Evolutionary conservation across 2,113 vertebrate genomes (phyloP), one percentile per base, ranked within the genome.

Genomic region (Ophthalmolycus amberensis): DNA sequence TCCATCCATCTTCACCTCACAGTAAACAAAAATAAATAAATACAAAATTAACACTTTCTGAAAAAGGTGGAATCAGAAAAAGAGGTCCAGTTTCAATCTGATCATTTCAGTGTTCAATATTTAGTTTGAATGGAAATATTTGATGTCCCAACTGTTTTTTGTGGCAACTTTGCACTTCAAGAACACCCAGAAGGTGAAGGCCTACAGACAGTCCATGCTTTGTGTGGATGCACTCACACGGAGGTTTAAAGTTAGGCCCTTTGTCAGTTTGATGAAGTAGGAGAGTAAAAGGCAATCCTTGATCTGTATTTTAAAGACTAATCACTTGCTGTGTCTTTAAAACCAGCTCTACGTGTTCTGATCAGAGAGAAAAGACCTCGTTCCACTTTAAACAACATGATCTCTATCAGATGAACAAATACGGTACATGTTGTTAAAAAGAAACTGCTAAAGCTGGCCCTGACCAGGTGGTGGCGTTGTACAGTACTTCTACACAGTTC

Each of bases 111-210:
- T 82, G 65, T 82, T 92, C 72, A 77, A 83, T 76, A 20, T 71
- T 68, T 60, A 68, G 75, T 77, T 85, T 27, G 15, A 59, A 34
- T 81, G 69, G 74, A 77, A 77, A 79, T 58, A 62, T 72, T 59
- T 56, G 18, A 76, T 3, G 50, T 71, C 8, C 56, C 38, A 62
- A 71, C 29, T 22, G 14, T 5, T 6, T 42, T 29, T 89, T 95
- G 94, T 94, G 94, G 94, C 93, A 95, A 93, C 92, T 93, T 89
- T 86, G 91, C 90, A 94, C 92, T 82, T 92, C 80, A 93, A 87
- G 79, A 92, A 94, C 75, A 75, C 50, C 80, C 85, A 85, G 68
- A 90, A 75, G 60, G 65, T 40, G 64, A 79, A 72, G 67, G 82
- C 85, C 82, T 66, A 70, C 67, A 71, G 75, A 65, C 22, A 64